Conservation (phyloP, 2,113 vertebrate species). For the Leucoraja erinaceus region DNA sequence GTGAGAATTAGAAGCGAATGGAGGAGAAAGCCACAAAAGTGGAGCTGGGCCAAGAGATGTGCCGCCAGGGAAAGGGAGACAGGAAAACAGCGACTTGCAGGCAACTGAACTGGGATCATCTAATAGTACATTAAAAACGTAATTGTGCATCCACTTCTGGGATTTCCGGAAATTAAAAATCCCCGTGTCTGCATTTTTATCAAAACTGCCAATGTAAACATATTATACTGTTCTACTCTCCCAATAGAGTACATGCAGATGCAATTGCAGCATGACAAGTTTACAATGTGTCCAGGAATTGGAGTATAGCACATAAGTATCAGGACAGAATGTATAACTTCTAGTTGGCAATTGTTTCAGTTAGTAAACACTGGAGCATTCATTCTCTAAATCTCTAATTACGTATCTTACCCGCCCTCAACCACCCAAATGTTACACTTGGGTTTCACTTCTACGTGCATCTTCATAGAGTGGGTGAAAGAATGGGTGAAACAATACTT, state of each 20-base stretch:
- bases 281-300: neutral
- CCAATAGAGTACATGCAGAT: neutral
- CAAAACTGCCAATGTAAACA: neutral
- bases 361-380: neutral
- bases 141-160: neutral
- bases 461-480: neutral
- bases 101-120: neutral
- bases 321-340: neutral
- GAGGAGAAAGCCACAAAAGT: neutral
- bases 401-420: no score
- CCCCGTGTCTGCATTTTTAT: neutral
- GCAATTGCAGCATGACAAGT: neutral
- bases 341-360: neutral
- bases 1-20: neutral
- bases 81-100: neutral
- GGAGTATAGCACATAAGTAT: neutral
- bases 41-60: neutral
- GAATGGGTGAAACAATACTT: neutral
- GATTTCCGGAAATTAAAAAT: neutral
- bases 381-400: neutral
- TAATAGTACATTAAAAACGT: neutral
- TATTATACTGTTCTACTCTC: neutral
- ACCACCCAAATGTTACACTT: neutral
- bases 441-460: neutral
- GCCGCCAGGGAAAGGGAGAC: neutral